Percentiles rank a stretch among this genome's conserved stretches.
These are phyloP conservation scores for Drosophila birchii DNA, from an alignment of 2,888 invertebrate species.

Conservation along the genomic window DNA sequence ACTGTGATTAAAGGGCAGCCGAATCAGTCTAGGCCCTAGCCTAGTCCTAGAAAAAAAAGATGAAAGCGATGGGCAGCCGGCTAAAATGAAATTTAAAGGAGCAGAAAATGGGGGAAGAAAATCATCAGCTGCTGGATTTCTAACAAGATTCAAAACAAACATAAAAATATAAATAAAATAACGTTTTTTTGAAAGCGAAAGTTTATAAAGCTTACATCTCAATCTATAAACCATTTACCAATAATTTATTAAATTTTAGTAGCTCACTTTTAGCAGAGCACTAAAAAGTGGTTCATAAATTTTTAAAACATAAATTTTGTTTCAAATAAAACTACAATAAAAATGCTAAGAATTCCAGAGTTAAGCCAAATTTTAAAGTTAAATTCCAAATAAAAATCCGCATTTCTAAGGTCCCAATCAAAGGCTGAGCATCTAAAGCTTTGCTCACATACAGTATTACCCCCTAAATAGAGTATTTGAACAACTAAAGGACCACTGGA, in stretches of 20 bases:
- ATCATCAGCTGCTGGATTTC: neutral
- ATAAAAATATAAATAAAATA: neutral
- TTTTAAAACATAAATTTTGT: too few species aligned
- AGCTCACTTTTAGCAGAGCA: too few species aligned
- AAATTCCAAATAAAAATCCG: neutral
- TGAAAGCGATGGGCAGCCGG: neutral
- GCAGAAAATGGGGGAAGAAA: neutral
- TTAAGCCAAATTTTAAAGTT: too few species aligned
- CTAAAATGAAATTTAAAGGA: neutral
- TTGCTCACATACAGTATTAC: neutral
- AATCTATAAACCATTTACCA: neutral
- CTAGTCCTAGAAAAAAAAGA: slow-evolving; percentile 12
- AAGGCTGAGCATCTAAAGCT: neutral
- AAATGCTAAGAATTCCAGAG: too few species aligned
- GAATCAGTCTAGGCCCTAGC: neutral
- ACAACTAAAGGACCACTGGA: slow-evolving; percentile 42
- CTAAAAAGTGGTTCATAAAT: too few species aligned
- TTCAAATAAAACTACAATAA: too few species aligned
- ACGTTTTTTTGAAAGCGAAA: neutral
- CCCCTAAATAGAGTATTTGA: slow-evolving; percentile 1
- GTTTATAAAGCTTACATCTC: too few species aligned
- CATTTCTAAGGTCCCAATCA: neutral
- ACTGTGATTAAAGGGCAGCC: slow-evolving; percentile 74
- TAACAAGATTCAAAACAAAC: too few species aligned
- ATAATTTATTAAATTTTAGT: too few species aligned